Evolutionary conservation across 2,888 invertebrate species (phyloP), one percentile per base, ranked within the genome.

Genomic region (Acanthosoma haemorrhoidale): DNA sequence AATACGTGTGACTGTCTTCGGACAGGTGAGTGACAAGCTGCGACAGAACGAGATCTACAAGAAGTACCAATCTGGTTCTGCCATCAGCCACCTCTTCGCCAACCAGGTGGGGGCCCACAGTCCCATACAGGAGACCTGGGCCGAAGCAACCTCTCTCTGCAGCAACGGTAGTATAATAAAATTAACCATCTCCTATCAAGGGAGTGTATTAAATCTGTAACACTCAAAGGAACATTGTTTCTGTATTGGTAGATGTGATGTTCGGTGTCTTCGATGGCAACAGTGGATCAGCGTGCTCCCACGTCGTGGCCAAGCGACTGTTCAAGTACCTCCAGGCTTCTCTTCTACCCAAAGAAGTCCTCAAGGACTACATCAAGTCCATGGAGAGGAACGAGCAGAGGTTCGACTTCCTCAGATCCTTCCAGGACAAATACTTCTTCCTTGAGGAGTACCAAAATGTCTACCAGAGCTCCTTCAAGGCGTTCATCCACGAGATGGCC

Each of bases 231-330:
- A 36, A 36, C n/a, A 36, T 36, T n/a, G n/a, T n/a, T n/a, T n/a
- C n/a, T n/a, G n/a, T n/a, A n/a, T n/a, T n/a, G n/a, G n/a, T n/a
- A 92, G 92, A 92, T 70, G 82, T 90, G 75, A 81, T 96, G 71
- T 87, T 95, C 78, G 97, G 96, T 51, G 89, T 99, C 1, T 97
- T 92, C 79, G 98, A 99, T 82, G 98, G 99, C 0, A 98, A 99
- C 78, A 96, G 90, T 8, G 98, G 98, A 0, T 87, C 89, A 18
- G 88, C 92, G 1, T 96, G 96, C 82, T 93, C 96, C 11, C 94
- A 96, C 82, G 91, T 95, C 1, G 83, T 95, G 69, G 90, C 94
- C 6, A 94, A 95, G 79, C 84, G 96, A 51, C 82, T 97, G 21
- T 86, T 93, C 73, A 85, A 89, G 74, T 97, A 97, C 78, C 87